phyloP scores from a whole-genome alignment of 2,888 invertebrate genomes.

The Drosophila nr. fundita region DNA sequence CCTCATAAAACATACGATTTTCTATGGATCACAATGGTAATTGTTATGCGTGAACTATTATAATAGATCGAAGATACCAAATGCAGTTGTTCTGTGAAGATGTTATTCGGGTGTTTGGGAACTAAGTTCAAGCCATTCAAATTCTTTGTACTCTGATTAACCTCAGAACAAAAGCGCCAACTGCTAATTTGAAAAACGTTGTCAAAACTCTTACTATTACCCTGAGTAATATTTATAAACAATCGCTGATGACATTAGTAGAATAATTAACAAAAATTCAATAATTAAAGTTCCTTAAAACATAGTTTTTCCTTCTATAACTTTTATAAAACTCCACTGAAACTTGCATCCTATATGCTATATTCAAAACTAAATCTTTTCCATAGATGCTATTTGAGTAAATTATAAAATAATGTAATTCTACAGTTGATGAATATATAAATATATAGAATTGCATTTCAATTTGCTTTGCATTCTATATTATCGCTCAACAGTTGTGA shows the following conservation, averaged over 20 bases:
- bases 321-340: not conserved
- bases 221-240: not conserved
- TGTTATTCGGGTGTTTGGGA: not conserved
- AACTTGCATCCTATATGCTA: not conserved
- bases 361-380: no score
- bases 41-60: not conserved
- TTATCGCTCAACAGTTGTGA: not conserved
- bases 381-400: not conserved
- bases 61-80: slow-evolving; percentile 7
- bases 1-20: slow-evolving; percentile 50
- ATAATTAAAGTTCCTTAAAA: no score
- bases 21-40: slow-evolving; percentile 16
- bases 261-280: not conserved
- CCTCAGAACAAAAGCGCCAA: not conserved
- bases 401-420: not conserved
- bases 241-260: not conserved
- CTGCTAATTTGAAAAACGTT: not conserved
- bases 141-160: not conserved
- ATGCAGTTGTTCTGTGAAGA: not conserved
- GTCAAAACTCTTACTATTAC: not conserved
- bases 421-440: not conserved
- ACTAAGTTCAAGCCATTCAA: not conserved
- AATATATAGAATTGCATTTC: not conserved
- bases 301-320: not conserved
- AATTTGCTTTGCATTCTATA: not conserved